Percentiles rank a stretch among this genome's conserved stretches.
These are phyloP conservation scores for Chlorodrepanis virens DNA, from an alignment of 2,113 vertebrate genomes.

Conservation along the genomic window DNA sequence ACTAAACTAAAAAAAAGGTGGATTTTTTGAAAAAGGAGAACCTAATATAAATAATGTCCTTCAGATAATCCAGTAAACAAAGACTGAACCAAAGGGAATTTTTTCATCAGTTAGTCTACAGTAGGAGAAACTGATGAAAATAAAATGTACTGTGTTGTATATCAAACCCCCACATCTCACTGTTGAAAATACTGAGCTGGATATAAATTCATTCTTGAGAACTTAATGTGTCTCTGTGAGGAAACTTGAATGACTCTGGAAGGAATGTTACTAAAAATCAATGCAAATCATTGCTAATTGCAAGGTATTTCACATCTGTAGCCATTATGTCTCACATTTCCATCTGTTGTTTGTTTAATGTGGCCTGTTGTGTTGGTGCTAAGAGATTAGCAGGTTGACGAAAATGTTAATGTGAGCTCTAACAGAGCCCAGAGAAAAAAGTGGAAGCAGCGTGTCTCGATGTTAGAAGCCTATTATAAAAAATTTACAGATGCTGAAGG, in stretches of 20 bases:
- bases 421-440: neutral
- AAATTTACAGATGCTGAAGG: neutral
- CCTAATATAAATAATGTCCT: neutral
- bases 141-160: neutral
- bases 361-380: neutral
- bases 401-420: neutral
- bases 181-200: neutral
- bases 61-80: neutral
- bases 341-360: conserved; percentile 26
- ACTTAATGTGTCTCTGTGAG: neutral
- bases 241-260: neutral
- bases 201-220: neutral
- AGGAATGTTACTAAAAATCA: neutral
- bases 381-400: neutral
- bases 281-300: neutral
- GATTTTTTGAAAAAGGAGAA: neutral
- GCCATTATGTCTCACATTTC: neutral
- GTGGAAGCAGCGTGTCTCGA: neutral
- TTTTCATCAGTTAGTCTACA: neutral
- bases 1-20: neutral
- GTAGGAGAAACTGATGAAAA: neutral
- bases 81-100: neutral
- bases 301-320: neutral
- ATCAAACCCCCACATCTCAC: neutral
- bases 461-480: neutral